These are phyloP conservation scores for Drosophila leontia DNA, from an alignment of 1,140 invertebrate genomes.

Conservation along the genomic window DNA sequence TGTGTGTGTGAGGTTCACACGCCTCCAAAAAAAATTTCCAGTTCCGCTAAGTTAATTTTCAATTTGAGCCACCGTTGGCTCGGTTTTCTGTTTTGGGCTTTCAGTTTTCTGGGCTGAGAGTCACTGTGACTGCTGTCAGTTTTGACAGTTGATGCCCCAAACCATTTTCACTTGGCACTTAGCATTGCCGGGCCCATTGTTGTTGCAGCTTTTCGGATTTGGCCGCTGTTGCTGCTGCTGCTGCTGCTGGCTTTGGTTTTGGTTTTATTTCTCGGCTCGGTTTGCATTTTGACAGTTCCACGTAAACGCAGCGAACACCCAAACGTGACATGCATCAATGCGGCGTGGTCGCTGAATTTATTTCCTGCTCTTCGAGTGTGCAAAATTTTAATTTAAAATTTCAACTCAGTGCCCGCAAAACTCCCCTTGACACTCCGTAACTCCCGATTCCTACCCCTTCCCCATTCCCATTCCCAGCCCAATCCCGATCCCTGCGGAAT, in stretches of 20 bases:
- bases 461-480: background rate
- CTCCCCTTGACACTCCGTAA: conserved; percentile 5
- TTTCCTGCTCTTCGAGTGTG: conserved; percentile 79
- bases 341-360: conserved; percentile 71
- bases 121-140: conserved; percentile 67
- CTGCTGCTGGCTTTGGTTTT: background rate
- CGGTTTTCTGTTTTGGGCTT: conserved; percentile 22
- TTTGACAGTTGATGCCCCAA: conserved; percentile 81
- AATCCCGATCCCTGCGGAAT: conserved; percentile 32
- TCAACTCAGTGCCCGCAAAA: conserved; percentile 15
- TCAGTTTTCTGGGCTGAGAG: conserved; percentile 28
- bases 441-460: conserved; percentile 10
- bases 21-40: conserved; percentile 65
- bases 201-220: conserved; percentile 58
- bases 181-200: conserved; percentile 64
- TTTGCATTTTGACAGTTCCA: conserved; percentile 82
- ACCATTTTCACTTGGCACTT: conserved; percentile 82
- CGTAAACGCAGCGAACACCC: conserved; percentile 70
- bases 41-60: conserved; percentile 84
- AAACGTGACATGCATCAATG: conserved; percentile 82
- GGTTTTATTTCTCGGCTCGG: conserved; percentile 17
- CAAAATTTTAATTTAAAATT: conserved; percentile 83
- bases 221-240: conserved; percentile 10
- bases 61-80: conserved; percentile 72
- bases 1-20: conserved; percentile 61